Evolutionary conservation across 2,888 invertebrate genomes (phyloP), one percentile per base, ranked within the genome.

Genomic region (Perizoma affinitatum): DNA sequence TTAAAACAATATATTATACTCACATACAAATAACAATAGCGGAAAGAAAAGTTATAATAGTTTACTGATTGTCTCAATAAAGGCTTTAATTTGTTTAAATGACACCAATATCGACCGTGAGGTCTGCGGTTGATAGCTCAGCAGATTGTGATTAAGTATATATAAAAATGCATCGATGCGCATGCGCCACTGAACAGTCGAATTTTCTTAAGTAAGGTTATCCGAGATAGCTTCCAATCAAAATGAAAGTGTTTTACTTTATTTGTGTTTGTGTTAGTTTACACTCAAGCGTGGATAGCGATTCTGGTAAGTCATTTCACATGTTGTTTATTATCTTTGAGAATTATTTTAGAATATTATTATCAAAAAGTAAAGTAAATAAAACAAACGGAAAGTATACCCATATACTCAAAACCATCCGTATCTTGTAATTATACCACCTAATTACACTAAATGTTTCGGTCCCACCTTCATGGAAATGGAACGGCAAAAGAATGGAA

Each of bases 191-290:
- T 65, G 47, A 11, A 6, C n/a, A 40, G 34, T 22, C 42, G 61
- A 58, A 40, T 63, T 65, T 55, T 43, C 2, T 42, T 10, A 44
- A 50, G 58, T 43, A 49, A 65, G 58, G 61, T 10, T 6, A 10
- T 46, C 8, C 10, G 41, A 36, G 10, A 50, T 5, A 48, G 38
- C 51, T 34, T 52, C 43, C 46, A 22, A 46, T 61, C 9, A 61
- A 55, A 40, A 71, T 71, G 71, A 54, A 58, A 51, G 59, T 62
- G 58, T 38, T 69, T n/a, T 64, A 63, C 42, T 55, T 55, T 42
- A 41, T 71, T 52, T 48, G 60, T 52, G 34, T 67, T 44, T 67
- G 58, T 65, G 60, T 60, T 48, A 61, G 68, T 62, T 58, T 67
- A 35, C 63, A 58, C 38, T 47, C 44, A 4, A 50, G 49, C 6